A percentile compares a stretch with the other conserved stretches of the same genome.
Conservation (phyloP, 2,113 vertebrate species). For the Rissa tridactyla region DNA sequence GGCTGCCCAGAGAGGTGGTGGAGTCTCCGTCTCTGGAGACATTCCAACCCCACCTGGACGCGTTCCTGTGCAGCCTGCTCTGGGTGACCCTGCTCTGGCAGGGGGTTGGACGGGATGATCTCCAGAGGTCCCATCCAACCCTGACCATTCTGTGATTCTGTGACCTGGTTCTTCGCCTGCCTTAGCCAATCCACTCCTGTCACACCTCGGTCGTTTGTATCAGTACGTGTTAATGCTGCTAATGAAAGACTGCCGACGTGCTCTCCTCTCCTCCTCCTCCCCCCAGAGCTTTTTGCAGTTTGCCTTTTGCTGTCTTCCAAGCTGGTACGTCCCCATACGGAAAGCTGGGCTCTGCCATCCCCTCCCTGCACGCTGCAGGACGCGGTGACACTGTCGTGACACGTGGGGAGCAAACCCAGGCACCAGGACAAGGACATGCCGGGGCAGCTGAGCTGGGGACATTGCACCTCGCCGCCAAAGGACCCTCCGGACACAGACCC, state of each 20-base stretch:
- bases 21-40: too few relatives aligned
- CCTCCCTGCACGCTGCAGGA: not conserved
- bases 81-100: too few relatives aligned
- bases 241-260: not conserved
- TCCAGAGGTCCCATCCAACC: too few relatives aligned
- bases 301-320: not conserved
- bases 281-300: not conserved
- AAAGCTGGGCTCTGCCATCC: not conserved
- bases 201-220: not conserved
- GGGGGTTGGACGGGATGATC: too few relatives aligned
- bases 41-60: too few relatives aligned
- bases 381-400: fast-evolving
- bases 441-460: not conserved
- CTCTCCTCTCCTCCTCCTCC: not conserved
- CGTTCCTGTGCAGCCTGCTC: too few relatives aligned
- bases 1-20: too few relatives aligned
- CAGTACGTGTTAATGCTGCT: not conserved
- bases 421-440: not conserved
- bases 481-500: not conserved
- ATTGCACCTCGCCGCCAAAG: fast-evolving
- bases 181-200: not conserved
- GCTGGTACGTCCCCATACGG: not conserved
- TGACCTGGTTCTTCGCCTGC: not conserved
- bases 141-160: too few relatives aligned
- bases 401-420: not conserved